Percentiles rank a stretch among this genome's conserved stretches.
Evolutionary conservation across 1,140 invertebrate species (phyloP).

Genomic region (Pachypeltis micranthus): DNA sequence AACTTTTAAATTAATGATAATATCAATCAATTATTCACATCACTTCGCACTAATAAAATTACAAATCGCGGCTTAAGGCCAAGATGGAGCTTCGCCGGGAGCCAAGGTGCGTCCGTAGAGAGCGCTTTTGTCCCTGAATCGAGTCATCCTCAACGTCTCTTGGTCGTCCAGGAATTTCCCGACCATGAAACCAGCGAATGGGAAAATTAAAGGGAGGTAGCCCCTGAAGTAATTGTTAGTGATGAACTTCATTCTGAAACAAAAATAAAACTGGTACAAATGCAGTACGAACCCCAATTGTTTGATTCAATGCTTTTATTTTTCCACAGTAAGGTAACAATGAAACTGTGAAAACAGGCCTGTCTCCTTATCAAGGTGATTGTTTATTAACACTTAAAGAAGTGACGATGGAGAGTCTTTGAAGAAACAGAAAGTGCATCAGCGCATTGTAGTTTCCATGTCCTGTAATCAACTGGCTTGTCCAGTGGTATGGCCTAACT

Average conservation of each 20-base stretch:
- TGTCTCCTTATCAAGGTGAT: neutral
- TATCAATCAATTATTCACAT: too few species aligned
- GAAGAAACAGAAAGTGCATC: neutral
- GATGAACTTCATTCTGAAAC: slow-evolving; percentile 23
- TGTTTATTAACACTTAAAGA: neutral
- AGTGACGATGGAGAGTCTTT: neutral
- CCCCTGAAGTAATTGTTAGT: neutral
- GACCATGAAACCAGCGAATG: slow-evolving; percentile 42
- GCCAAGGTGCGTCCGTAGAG: slow-evolving; percentile 52
- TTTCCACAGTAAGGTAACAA: neutral
- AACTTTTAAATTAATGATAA: too few species aligned
- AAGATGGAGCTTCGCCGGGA: slow-evolving; percentile 54
- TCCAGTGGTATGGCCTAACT: too few species aligned
- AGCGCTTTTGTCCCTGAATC: slow-evolving; percentile 62
- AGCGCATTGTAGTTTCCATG: too few species aligned
- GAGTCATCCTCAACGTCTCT: slow-evolving; percentile 53
- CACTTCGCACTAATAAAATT: too few species aligned
- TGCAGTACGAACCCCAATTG: neutral
- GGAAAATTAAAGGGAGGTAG: slow-evolving; percentile 29
- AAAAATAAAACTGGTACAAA: neutral
- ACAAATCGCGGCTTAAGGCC: too few species aligned
- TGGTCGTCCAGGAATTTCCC: slow-evolving; percentile 50
- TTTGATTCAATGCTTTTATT: neutral
- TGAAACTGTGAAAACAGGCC: neutral
- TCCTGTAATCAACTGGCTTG: too few species aligned